Percentiles rank a stretch among this genome's conserved stretches.
Conservation (phyloP, 2,797 vertebrate species). For the Saxicola maurus region DNA sequence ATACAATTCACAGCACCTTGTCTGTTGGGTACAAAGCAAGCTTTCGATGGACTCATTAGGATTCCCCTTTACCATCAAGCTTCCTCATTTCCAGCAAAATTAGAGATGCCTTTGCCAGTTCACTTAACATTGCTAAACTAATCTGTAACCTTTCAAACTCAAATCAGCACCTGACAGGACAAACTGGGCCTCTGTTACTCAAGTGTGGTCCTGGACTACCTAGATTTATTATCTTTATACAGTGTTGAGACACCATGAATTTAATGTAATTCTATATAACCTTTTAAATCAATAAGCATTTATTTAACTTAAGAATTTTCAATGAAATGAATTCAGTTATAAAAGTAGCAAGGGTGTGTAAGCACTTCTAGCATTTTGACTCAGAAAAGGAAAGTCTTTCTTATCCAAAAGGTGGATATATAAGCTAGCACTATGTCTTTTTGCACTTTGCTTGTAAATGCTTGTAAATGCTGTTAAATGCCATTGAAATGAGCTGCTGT, state of each 20-base stretch:
- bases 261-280: constrained; percentile 55
- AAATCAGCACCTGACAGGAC: constrained; percentile 72
- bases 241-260: constrained; percentile 39
- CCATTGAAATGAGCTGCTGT: background rate
- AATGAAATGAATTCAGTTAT: constrained; percentile 50
- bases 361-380: background rate
- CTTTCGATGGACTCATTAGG: constrained; percentile 95
- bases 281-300: constrained; percentile 61
- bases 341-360: background rate
- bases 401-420: background rate
- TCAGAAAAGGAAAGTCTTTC: background rate
- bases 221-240: constrained; percentile 70
- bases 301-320: constrained; percentile 58
- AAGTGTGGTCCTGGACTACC: constrained; percentile 57
- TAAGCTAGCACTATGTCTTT: background rate
- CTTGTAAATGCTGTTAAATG: background rate
- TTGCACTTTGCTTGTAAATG: background rate
- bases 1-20: constrained; percentile 93
- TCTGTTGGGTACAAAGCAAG: constrained; percentile 95
- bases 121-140: constrained; percentile 86
- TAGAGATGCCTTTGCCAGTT: constrained; percentile 88
- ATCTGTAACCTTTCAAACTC: constrained; percentile 78
- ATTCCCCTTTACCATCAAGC: constrained; percentile 89
- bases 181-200: constrained; percentile 70
- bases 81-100: constrained; percentile 93